These are phyloP conservation scores for Phyllopteryx taeniolatus DNA, from an alignment of 2,113 vertebrate species.

Conservation along the genomic window DNA sequence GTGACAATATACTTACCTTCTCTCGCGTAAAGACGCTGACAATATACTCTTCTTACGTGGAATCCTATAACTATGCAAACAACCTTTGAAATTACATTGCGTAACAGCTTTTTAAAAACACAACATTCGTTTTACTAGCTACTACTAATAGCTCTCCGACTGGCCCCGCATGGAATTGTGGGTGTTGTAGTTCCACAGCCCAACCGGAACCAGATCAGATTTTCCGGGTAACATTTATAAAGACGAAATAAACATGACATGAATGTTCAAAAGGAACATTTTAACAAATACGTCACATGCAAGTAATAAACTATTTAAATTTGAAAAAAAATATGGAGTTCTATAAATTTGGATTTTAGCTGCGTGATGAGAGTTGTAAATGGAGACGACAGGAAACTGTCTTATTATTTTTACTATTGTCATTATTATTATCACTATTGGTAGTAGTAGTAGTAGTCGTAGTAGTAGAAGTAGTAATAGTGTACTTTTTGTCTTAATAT, in stretches of 20 bases:
- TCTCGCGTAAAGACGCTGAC: not conserved
- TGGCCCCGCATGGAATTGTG: constrained; percentile 17
- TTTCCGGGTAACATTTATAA: no score
- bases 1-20: constrained; percentile 21
- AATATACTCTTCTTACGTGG: constrained; percentile 5
- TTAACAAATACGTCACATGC: not conserved
- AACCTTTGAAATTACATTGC: constrained; percentile 50
- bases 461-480: no score
- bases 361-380: not conserved
- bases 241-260: not conserved
- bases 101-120: constrained; percentile 14
- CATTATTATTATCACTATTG: no score
- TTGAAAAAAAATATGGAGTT: no score
- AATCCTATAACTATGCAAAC: constrained; percentile 13
- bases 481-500: no score
- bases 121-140: not conserved
- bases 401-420: no score
- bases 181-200: constrained; percentile 37
- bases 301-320: not conserved
- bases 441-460: no score
- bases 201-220: not conserved
- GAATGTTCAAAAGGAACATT: not conserved
- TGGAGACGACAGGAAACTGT: no score
- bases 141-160: not conserved
- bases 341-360: not conserved